phyloP scores from a whole-genome alignment of 2,888 invertebrate genomes.

The Metalampra italica region DNA sequence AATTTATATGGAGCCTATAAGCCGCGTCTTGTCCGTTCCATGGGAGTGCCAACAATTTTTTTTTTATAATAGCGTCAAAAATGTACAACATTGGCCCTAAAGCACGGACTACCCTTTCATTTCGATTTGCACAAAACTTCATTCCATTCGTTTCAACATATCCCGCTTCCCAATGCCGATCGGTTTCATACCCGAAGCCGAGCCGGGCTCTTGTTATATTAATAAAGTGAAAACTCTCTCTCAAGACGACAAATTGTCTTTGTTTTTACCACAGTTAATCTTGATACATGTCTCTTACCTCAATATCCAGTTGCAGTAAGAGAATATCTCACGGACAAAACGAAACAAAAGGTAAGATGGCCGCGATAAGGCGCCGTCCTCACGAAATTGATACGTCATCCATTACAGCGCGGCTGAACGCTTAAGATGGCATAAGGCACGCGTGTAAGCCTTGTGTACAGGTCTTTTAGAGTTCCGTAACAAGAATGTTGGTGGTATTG shows the following conservation, averaged over 20 bases:
- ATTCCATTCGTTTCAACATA: no score
- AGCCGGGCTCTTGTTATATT: not conserved
- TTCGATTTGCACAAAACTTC: no score
- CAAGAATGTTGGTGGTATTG: not conserved
- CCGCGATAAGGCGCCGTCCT: constrained; percentile 18
- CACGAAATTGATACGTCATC: constrained; percentile 41
- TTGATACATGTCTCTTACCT: not conserved
- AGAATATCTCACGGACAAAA: constrained; percentile 15
- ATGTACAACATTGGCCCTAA: no score
- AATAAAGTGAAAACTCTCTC: no score
- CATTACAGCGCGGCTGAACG: constrained; percentile 23
- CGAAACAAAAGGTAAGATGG: constrained; percentile 15
- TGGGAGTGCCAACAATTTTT: no score
- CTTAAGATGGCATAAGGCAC: constrained; percentile 29
- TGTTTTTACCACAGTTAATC: not conserved
- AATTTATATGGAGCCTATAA: no score
- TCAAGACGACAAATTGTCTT: not conserved
- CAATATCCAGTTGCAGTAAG: constrained; percentile 14
- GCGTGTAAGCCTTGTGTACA: not conserved
- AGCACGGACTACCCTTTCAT: no score
- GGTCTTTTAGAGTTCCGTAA: not conserved
- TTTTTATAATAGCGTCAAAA: no score
- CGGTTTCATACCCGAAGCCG: no score
- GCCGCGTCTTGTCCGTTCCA: no score
- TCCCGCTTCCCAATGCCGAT: no score